Evolutionary conservation across 2,888 invertebrate species (phyloP).

Genomic region (Melanotus villosus): DNA sequence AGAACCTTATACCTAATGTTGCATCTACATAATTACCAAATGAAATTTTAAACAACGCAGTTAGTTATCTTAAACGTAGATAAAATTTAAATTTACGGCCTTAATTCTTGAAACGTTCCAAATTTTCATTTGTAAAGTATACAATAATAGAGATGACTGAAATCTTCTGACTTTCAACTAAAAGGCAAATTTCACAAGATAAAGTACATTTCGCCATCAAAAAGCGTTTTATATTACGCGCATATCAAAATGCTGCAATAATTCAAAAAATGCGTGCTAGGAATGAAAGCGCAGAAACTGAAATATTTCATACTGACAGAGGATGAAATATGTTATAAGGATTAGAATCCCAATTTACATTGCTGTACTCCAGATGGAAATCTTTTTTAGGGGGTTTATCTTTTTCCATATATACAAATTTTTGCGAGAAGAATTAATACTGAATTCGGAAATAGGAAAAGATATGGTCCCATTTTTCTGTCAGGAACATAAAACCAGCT

Average conservation of each 20-base stretch:
- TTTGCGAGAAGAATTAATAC: background rate
- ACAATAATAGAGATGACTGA: constrained; percentile 11
- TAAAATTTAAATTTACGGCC: too few relatives aligned
- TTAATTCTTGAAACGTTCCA: background rate
- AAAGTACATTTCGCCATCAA: constrained; percentile 34
- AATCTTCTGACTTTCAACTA: constrained; percentile 30
- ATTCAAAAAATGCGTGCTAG: constrained; percentile 43
- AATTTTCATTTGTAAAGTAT: constrained; percentile 12
- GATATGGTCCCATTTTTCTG: background rate
- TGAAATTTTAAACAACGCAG: too few relatives aligned
- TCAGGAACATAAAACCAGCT: background rate
- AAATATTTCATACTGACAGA: constrained; percentile 39
- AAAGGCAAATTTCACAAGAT: constrained; percentile 32
- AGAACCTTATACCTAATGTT: too few relatives aligned
- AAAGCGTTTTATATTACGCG: constrained; percentile 39
- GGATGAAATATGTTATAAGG: constrained; percentile 41
- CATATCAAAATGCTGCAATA: constrained; percentile 40
- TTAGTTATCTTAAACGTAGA: too few relatives aligned
- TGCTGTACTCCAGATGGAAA: constrained; percentile 34
- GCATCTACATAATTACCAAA: too few relatives aligned
- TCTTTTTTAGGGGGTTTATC: constrained; percentile 26
- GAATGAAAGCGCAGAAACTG: constrained; percentile 42
- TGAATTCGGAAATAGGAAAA: background rate
- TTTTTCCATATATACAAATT: constrained; percentile 11
- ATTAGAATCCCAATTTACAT: constrained; percentile 44